phyloP scores from a whole-genome alignment of 2,797 vertebrate genomes.

The Semaprochilodus insignis region DNA sequence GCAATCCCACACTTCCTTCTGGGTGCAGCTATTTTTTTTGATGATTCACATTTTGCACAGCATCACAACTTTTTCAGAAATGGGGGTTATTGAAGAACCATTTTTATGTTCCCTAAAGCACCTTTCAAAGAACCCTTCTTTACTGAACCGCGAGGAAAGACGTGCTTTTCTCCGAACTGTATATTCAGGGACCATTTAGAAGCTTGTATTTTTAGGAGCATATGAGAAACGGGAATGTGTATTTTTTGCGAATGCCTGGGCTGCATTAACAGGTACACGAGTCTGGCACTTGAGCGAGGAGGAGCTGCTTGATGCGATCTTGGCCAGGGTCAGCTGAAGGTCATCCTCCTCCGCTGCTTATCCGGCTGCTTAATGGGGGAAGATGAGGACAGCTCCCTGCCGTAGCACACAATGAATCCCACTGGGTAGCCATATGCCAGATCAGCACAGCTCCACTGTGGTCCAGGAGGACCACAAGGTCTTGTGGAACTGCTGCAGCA shows the following conservation, averaged over 20 bases:
- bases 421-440: slow-evolving; percentile 56
- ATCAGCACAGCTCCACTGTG: slow-evolving; percentile 52
- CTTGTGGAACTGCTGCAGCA: slow-evolving; percentile 52
- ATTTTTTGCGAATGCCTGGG: slow-evolving; percentile 14
- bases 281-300: slow-evolving; percentile 16
- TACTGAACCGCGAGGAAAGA: background rate
- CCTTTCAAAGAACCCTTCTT: background rate
- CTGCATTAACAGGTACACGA: slow-evolving; percentile 25
- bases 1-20: too few species aligned
- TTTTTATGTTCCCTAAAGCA: background rate
- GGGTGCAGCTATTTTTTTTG: too few species aligned
- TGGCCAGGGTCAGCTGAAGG: slow-evolving; percentile 51
- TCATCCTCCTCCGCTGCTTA: slow-evolving; percentile 48
- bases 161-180: background rate
- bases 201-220: background rate
- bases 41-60: too few species aligned
- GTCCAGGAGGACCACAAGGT: slow-evolving; percentile 63
- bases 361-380: slow-evolving; percentile 25
- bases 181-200: background rate
- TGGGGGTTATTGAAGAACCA: background rate
- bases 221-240: background rate
- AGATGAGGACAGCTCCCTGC: slow-evolving; percentile 51
- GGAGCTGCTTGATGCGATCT: slow-evolving; percentile 28
- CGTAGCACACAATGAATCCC: slow-evolving; percentile 47
- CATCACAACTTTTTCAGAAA: too few species aligned